Conservation (phyloP, 2,888 invertebrate genomes). For the Campaea margaritaria region DNA sequence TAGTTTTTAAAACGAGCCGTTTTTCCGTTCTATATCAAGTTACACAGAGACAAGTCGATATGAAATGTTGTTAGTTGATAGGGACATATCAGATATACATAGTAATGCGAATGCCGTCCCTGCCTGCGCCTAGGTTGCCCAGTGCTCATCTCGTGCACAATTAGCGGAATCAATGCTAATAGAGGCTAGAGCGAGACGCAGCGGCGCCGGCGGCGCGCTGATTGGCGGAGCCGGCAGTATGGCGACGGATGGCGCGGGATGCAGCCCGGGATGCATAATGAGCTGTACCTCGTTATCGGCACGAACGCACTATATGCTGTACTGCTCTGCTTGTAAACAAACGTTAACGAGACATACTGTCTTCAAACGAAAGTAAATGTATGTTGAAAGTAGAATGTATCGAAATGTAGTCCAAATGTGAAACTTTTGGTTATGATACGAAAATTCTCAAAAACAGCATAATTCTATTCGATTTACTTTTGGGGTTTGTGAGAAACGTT, state of each 20-base stretch:
- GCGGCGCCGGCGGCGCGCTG: background rate
- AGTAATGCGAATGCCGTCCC: background rate
- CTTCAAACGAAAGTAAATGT: no score
- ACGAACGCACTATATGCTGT: background rate
- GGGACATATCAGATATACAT: background rate
- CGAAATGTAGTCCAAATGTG: no score
- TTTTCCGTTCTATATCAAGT: no score
- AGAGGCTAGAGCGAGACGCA: slow-evolving; percentile 19
- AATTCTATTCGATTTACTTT: no score
- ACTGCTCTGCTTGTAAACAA: background rate
- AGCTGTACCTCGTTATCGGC: background rate
- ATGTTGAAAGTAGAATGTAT: no score
- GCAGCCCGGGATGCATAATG: slow-evolving; percentile 14
- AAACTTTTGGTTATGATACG: no score
- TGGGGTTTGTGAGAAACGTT: no score
- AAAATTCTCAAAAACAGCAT: no score
- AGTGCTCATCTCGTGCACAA: slow-evolving; percentile 10
- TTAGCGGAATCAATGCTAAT: slow-evolving; percentile 16
- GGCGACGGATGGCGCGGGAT: slow-evolving; percentile 11
- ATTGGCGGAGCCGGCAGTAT: slow-evolving; percentile 17
- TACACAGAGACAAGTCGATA: no score
- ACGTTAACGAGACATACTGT: background rate
- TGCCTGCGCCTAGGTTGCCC: background rate
- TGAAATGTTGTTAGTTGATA: no score
- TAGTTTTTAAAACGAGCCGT: no score